phyloP scores from a whole-genome alignment of 2,113 vertebrate species.

The Oceanites oceanicus region DNA sequence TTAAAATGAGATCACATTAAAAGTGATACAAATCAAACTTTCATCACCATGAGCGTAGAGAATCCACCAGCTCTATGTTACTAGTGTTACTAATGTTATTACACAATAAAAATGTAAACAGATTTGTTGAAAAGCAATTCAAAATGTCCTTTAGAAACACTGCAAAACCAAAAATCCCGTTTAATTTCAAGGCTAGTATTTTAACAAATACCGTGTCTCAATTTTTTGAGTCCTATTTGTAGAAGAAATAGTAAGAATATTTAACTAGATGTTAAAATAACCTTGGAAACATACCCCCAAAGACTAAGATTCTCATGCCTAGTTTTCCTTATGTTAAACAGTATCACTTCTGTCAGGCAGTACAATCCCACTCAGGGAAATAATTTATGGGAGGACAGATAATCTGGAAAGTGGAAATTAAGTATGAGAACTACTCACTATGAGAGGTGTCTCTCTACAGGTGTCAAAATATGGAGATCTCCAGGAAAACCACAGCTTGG shows the following conservation, averaged over 20 bases:
- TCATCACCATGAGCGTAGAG: not conserved
- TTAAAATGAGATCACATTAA: not conserved
- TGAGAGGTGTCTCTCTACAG: not conserved
- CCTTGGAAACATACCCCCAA: not conserved
- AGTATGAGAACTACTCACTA: not conserved
- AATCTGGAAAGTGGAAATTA: not conserved
- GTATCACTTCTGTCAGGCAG: not conserved
- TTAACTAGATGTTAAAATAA: not conserved
- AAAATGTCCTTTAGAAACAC: not conserved
- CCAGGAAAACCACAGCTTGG: not conserved
- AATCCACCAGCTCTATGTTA: not conserved
- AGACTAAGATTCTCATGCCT: not conserved
- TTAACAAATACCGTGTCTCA: not conserved
- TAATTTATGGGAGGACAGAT: not conserved
- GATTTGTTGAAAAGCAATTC: not conserved
- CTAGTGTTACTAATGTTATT: not conserved
- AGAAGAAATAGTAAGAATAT: not conserved
- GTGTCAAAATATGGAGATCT: not conserved
- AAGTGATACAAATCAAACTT: not conserved
- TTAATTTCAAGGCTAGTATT: not conserved
- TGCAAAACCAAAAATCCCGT: not conserved
- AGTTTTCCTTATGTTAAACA: not conserved
- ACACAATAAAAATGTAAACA: not conserved
- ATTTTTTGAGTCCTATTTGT: not conserved
- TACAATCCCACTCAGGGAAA: not conserved